A percentile compares a stretch with the other conserved stretches of the same genome.
phyloP scores from a whole-genome alignment of 2,797 vertebrate species.

The Corythornis leucogaster region DNA sequence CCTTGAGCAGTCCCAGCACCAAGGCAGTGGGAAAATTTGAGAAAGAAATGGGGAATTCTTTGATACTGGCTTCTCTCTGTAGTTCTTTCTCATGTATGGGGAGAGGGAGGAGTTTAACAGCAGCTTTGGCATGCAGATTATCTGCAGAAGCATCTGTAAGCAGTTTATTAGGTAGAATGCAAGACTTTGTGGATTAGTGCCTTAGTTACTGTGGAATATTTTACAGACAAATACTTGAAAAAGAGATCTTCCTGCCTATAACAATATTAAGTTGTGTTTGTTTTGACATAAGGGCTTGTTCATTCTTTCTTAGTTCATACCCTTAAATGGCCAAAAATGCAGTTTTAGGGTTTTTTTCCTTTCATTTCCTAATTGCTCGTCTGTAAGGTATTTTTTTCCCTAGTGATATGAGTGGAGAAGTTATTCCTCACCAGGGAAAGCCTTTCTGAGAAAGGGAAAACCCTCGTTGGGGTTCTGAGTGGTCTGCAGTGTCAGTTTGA shows the following conservation, averaged over 20 bases:
- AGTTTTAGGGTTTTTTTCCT: background rate
- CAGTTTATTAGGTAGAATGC: background rate
- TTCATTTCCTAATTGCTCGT: background rate
- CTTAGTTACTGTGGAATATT: background rate
- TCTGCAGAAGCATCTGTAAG: background rate
- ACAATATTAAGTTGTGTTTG: background rate
- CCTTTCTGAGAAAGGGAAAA: background rate
- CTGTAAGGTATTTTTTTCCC: background rate
- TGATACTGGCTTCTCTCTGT: background rate
- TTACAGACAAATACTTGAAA: background rate
- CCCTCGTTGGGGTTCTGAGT: background rate
- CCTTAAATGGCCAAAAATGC: constrained; percentile 33
- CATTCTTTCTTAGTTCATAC: background rate
- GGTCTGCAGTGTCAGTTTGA: background rate
- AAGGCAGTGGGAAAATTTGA: background rate
- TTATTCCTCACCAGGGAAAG: background rate
- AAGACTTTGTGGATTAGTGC: background rate
- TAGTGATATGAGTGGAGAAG: background rate
- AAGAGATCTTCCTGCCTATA: background rate
- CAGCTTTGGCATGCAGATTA: background rate
- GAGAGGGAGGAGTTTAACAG: background rate
- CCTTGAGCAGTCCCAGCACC: background rate
- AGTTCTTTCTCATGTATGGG: background rate
- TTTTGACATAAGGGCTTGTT: background rate
- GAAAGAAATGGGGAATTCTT: background rate